These are phyloP conservation scores for Candoia aspera DNA, from an alignment of 2,113 vertebrate genomes.

Conservation along the genomic window DNA sequence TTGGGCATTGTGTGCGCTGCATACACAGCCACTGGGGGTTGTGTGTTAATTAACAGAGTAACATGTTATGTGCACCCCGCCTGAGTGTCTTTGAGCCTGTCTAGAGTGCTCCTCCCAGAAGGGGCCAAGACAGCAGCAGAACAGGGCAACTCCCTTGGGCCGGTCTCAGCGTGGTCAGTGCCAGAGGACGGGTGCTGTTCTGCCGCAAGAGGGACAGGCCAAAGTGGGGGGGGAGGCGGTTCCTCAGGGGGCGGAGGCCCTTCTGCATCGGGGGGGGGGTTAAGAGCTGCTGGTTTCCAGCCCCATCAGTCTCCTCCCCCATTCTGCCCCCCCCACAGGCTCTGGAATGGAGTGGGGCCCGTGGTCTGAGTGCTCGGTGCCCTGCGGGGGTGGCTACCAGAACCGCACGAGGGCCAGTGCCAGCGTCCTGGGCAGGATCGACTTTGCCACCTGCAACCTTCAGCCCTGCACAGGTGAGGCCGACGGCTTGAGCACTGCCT, in stretches of 20 bases:
- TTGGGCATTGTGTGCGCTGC: no score
- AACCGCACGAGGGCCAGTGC: constrained; percentile 75
- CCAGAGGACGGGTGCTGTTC: no score
- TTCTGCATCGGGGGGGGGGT: not conserved
- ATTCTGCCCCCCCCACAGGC: constrained; percentile 45
- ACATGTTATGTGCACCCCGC: no score
- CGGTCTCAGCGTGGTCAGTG: no score
- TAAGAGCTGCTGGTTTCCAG: not conserved
- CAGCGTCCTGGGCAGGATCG: constrained; percentile 62
- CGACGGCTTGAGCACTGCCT: not conserved
- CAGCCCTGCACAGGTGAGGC: constrained; percentile 83
- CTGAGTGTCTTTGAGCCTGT: no score
- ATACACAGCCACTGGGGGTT: no score
- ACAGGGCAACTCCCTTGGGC: no score
- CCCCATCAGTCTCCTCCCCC: not conserved
- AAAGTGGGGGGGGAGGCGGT: not conserved
- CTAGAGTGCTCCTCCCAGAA: not conserved
- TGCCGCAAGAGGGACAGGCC: not conserved
- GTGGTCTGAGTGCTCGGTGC: constrained; percentile 85
- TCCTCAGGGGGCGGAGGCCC: not conserved
- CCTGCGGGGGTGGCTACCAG: constrained; percentile 85
- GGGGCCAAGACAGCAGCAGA: not conserved
- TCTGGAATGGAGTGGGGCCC: constrained; percentile 74
- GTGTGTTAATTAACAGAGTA: no score
- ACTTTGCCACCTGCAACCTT: constrained; percentile 84